Conservation (phyloP, 2,113 vertebrate species). For the Sebastes schlegelii region DNA sequence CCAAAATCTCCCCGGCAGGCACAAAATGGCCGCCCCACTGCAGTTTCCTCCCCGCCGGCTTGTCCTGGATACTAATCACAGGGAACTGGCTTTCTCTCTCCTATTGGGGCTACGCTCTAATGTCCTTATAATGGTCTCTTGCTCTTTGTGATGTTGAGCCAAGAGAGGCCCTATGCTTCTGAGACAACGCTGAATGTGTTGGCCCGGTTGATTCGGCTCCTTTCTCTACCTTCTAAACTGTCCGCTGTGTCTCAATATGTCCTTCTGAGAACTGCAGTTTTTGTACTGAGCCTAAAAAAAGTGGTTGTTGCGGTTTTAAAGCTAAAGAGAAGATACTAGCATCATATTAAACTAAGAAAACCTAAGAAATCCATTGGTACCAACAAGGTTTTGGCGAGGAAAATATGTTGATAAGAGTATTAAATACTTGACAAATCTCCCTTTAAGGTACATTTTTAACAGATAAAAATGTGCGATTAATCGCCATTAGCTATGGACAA, state of each 20-base stretch:
- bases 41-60: constrained; percentile 32
- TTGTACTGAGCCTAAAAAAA: background rate
- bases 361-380: too few species aligned
- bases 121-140: constrained; percentile 38
- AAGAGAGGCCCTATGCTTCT: constrained; percentile 24
- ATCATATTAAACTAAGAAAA: too few species aligned
- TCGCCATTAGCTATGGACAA: too few species aligned
- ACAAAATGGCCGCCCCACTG: constrained; percentile 58
- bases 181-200: background rate
- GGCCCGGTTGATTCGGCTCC: background rate
- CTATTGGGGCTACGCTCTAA: constrained; percentile 27
- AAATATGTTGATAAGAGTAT: too few species aligned
- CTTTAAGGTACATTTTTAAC: too few species aligned
- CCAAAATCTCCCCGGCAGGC: constrained; percentile 26
- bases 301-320: too few species aligned
- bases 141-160: constrained; percentile 18
- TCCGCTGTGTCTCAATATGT: background rate
- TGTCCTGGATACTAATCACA: constrained; percentile 60
- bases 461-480: too few species aligned
- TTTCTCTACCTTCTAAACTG: background rate
- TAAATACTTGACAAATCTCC: too few species aligned
- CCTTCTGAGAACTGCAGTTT: background rate
- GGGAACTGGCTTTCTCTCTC: constrained; percentile 25
- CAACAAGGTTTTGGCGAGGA: too few species aligned
- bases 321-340: too few species aligned